Base-by-base conservation (phyloP, 2,888 invertebrate species). In the Phragmatobia fuliginosa region DNA sequence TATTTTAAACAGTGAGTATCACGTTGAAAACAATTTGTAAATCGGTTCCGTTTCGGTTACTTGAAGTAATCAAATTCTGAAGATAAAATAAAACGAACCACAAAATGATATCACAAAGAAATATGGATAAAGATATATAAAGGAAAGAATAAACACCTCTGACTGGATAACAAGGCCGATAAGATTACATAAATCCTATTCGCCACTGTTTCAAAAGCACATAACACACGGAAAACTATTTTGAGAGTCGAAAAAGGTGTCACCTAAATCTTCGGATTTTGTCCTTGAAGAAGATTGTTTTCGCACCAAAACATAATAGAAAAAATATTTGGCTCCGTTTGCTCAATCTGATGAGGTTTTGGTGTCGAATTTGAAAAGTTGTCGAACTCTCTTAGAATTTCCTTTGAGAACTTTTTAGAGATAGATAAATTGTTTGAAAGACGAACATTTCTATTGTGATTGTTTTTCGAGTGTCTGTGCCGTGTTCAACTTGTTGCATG, bases 181-280 rank as follows among this genome's bases (percentile, higher is more conserved):
- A 69, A 61, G 73, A 80, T 80, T 82, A 82, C 71, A 59, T 70
- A 78, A 80, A 78, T 75, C 72, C 80, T 70, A 72, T 80, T 71
- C 70, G 45, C 67, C 66, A 76, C 81, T 82, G 78, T 81, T 82
- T 82, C 74, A 76, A 81, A 82, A 80, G 61, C 64, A 76, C 16
- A 77, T 82, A 78, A 80, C 80, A 73, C 59, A 62, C 56, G 72
- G 64, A 76, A 73, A 81, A 81, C 80, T 82, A 82, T 82, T 81
- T 80, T 73, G 71, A 73, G 70, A 62, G 68, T 69, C 70, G 79
- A 72, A 78, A 80, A 80, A 80, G 74, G 81, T 74, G 72, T 76
- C 72, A 49, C 70, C 71, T 82, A 78, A 81, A 81, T 81, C 79
- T 73, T 64, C 38, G 11, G n/a, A 32, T 63, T 28, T 67, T 58